These are phyloP conservation scores for Thyatira batis DNA, from an alignment of 2,888 invertebrate genomes.

Conservation along the genomic window DNA sequence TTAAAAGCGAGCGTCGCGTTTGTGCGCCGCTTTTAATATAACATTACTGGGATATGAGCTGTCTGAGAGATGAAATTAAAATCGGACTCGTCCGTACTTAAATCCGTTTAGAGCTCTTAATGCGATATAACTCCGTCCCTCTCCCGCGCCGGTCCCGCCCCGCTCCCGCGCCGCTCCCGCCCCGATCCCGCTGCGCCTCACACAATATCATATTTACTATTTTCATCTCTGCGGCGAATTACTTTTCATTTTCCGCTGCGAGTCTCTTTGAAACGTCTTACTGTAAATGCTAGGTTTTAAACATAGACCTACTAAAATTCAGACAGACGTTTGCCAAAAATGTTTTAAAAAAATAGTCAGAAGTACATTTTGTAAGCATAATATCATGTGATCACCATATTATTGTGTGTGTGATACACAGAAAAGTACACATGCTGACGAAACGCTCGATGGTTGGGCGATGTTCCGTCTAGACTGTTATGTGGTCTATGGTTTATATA, in stretches of 20 bases:
- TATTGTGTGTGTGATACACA: too few relatives aligned
- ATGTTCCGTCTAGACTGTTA: too few relatives aligned
- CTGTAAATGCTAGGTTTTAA: conserved; percentile 17
- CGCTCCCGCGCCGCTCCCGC: not conserved
- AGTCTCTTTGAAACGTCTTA: conserved; percentile 24
- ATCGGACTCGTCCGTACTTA: conserved; percentile 35
- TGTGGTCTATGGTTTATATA: conserved; percentile 20
- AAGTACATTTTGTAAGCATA: too few relatives aligned
- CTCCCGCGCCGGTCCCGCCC: not conserved
- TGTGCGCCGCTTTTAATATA: conserved; percentile 15
- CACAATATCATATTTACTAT: conserved; percentile 40
- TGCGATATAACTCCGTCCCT: conserved; percentile 19
- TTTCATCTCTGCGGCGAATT: conserved; percentile 39
- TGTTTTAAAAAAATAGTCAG: too few relatives aligned
- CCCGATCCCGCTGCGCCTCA: not conserved
- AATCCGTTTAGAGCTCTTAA: conserved; percentile 44
- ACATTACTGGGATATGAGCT: conserved; percentile 19
- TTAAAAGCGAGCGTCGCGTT: conserved; percentile 2
- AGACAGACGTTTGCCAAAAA: too few relatives aligned
- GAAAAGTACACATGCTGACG: too few relatives aligned
- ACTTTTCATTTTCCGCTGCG: conserved; percentile 39
- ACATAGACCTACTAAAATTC: too few relatives aligned
- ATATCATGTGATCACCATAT: too few relatives aligned
- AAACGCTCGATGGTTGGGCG: too few relatives aligned
- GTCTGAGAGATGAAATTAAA: conserved; percentile 41